Conservation (phyloP, 2,113 vertebrate species). For the Spea multiplicata region DNA sequence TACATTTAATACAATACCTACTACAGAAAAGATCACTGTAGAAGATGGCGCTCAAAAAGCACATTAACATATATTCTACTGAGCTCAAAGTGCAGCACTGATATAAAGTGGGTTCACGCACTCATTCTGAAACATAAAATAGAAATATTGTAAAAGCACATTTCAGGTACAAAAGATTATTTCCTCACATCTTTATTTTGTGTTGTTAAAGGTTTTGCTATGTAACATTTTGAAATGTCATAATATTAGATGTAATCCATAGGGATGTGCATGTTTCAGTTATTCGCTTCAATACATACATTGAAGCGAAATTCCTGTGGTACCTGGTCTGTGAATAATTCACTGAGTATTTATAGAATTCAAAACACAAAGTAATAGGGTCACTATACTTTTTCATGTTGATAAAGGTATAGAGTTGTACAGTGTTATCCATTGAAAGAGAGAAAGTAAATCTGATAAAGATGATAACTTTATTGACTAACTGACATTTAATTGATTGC, state of each 20-base stretch:
- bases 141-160: neutral
- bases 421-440: no score
- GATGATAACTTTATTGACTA: no score
- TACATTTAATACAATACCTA: no score
- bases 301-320: slow-evolving; percentile 37
- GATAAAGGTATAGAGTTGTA: slow-evolving; percentile 7
- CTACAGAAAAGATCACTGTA: no score
- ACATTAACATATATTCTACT: no score
- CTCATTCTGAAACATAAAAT: no score
- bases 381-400: slow-evolving; percentile 7
- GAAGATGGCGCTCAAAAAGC: no score
- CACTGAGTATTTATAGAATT: slow-evolving; percentile 30
- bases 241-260: slow-evolving; percentile 29
- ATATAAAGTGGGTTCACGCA: no score
- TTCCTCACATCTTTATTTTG: slow-evolving; percentile 7
- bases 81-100: no score
- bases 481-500: no score
- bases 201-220: slow-evolving; percentile 12
- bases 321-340: slow-evolving; percentile 32
- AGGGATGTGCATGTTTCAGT: slow-evolving; percentile 28
- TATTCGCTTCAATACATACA: slow-evolving; percentile 34
- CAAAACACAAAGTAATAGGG: slow-evolving; percentile 32
- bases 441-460: no score
- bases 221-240: slow-evolving; percentile 42
- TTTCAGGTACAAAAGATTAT: slow-evolving; percentile 6